Conservation (phyloP, 2,797 vertebrate species). For the Sebastiscus tertius region DNA sequence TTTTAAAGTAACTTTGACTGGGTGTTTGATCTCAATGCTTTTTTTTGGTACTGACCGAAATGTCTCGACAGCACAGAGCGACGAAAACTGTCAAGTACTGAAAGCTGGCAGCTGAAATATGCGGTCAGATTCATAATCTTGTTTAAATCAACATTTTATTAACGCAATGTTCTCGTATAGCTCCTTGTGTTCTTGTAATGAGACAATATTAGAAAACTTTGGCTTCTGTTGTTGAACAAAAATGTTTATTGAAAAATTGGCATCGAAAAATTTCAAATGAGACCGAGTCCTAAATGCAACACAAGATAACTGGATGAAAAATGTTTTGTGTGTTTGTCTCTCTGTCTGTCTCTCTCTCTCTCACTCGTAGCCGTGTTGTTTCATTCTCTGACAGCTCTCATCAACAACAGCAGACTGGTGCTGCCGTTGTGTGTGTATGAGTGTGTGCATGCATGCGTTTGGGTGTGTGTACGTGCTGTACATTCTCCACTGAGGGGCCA, state of each 20-base stretch:
- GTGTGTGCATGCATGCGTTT: conserved; percentile 37
- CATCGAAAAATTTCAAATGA: not conserved
- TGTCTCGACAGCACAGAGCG: no score
- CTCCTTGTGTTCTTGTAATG: not conserved
- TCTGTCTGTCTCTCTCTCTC: conserved; percentile 41
- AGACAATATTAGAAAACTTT: not conserved
- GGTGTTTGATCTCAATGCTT: no score
- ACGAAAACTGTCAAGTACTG: no score
- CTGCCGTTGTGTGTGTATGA: conserved; percentile 43
- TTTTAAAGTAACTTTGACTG: no score
- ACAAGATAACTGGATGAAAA: conserved; percentile 38
- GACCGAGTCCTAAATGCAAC: not conserved
- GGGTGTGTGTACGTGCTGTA: conserved; percentile 43
- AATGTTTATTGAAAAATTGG: not conserved
- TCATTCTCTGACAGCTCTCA: conserved; percentile 79
- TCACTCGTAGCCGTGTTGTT: conserved; percentile 68
- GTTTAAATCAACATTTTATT: not conserved
- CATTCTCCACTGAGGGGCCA: conserved; percentile 60
- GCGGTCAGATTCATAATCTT: not conserved
- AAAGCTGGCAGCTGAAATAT: not conserved
- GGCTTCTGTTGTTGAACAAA: not conserved
- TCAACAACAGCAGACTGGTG: conserved; percentile 78
- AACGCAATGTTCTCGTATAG: no score
- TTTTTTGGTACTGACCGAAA: no score
- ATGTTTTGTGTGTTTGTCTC: conserved; percentile 38